Evolutionary conservation across 1,140 invertebrate genomes (phyloP), one percentile per base, ranked within the genome.

Genomic region (Maniola jurtina): DNA sequence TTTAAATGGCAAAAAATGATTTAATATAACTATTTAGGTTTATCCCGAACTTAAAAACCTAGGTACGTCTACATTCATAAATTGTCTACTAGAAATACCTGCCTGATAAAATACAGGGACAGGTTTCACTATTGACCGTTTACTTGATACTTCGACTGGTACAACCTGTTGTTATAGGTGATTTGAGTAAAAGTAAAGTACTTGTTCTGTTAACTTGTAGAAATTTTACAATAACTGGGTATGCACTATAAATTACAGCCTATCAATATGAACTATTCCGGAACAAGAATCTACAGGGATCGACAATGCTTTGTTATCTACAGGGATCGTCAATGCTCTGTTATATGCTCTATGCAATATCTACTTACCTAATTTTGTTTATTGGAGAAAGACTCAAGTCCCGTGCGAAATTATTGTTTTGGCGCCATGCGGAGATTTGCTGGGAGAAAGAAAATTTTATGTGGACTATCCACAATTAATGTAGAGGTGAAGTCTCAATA

Each of bases 91-190:
- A 48, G 14, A 14, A 48, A 48, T 48, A 48, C 14, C 8, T 6
- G 47, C 14, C 14, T 45, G 11, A 60, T 9, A 40, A 40, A 47
- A 34, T 47, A 33, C n/a, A 60, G 42, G 33, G 36, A 40, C 34
- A 57, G 5, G 42, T 16, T 33, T 60, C 40, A 52, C 48, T 14
- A 16, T 16, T 0, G 25, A 52, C 9, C 42, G 42, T 45, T 45
- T 45, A 45, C 42, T 45, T 45, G 13, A 45, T 45, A 13, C 42
- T 8, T 25, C 48, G 16, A 16, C 48, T 25, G 10, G 14, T 16
- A 52, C 16, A 52, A 52, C 48, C 48, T 15, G 55, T 57, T 57
- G 55, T 15, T 57, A 38, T 15, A 57, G 36, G 55, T 56, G 7
- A 36, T 38, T 55, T 40, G 14, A 57, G 36, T 57, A 40, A 57